Base-by-base conservation (phyloP, 2,888 invertebrate genomes). In the Taenaris catops region DNA sequence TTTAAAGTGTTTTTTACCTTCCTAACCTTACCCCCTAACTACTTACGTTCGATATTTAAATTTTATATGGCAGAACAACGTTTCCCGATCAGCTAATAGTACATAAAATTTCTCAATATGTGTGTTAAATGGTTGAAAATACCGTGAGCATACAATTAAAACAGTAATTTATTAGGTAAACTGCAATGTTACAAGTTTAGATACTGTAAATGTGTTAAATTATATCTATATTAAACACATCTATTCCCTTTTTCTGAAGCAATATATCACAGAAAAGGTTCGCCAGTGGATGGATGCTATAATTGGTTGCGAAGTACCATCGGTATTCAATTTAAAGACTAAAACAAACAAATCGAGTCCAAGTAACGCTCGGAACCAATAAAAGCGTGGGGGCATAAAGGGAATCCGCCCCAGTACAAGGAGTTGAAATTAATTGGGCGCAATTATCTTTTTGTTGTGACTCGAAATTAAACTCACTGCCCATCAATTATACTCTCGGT, bases 401-500 rank as follows among this genome's bases (percentile, higher is more conserved):
- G 41, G 61, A 65, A 61, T 59, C 52, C 56, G 46, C 65, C 62
- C 72, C 63, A 66, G 78, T 75, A 63, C 67, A 73, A 75, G 67
- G 64, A 78, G 71, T 59, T 58, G 34, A 71, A 79, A 84, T 83
- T 83, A 83, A 84, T 84, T 79, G 75, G 64, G 49, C 56, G 59
- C 69, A 74, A 81, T 80, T 80, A 81, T 78, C 78, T 76, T 81
- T 81, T 79, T 80, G 78, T 79, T 76, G 68, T 61, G 57, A 55
- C 46, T 55, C 50, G 39, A 66, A 74, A 70, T 66, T 60, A 67
- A 74, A 75, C 62, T 66, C 63, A 58, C 55, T 55, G 42, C 44
- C 54, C 56, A 72, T 80, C 76, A 71, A 79, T 80, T 79, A 78
- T 71, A 70, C 68, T 52, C 47, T 52, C 51, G 58, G 9, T 27